Conservation (phyloP, 2,113 vertebrate genomes). For the Columba janthina region DNA sequence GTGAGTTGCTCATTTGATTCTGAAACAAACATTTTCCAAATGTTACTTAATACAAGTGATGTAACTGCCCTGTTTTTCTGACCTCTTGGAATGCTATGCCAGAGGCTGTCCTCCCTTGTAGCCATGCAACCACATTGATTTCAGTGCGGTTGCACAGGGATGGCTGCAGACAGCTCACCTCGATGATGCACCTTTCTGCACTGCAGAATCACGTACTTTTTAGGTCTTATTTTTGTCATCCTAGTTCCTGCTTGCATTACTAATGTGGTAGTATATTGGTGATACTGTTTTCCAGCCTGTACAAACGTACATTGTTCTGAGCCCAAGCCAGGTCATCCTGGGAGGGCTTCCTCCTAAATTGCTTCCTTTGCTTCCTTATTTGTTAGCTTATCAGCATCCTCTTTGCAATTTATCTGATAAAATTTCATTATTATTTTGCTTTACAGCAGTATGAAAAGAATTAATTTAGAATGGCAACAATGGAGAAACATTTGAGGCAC, state of each 20-base stretch:
- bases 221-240: background rate
- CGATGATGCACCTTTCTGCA: rapidly evolving
- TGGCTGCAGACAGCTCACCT: background rate
- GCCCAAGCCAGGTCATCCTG: background rate
- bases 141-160: rapidly evolving
- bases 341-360: background rate
- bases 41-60: background rate
- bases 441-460: background rate
- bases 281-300: background rate
- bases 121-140: background rate
- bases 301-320: background rate
- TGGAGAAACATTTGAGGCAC: background rate
- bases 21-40: background rate
- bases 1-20: background rate
- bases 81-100: background rate
- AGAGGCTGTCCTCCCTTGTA: background rate
- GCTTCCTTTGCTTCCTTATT: background rate
- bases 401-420: background rate
- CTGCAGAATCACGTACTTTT: background rate
- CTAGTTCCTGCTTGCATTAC: background rate
- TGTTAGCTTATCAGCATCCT: background rate
- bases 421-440: background rate
- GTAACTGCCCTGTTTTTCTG: conserved; percentile 6
- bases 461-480: background rate
- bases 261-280: background rate